Percentiles rank a stretch among this genome's conserved stretches.
phyloP scores from a whole-genome alignment of 53 echinoderm and acorn worm species.

The Paracentrotus lividus region DNA sequence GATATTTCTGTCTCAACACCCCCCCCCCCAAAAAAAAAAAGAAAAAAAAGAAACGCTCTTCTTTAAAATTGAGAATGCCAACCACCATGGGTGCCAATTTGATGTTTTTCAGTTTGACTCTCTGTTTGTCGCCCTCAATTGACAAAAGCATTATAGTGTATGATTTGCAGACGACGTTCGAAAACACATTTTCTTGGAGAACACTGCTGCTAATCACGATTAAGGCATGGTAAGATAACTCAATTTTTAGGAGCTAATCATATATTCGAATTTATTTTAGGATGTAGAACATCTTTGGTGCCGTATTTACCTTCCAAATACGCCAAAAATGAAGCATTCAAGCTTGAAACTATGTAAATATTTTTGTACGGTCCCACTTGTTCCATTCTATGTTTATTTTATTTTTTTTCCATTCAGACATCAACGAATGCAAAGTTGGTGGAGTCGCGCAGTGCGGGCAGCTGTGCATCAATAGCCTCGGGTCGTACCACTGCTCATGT shows the following conservation, averaged over 20 bases:
- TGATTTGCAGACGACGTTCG: slow-evolving; percentile 6
- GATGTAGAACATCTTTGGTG: background rate
- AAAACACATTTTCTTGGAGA: background rate
- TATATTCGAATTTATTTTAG: background rate
- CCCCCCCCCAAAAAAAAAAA: too few species aligned
- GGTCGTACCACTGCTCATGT: slow-evolving; percentile 91
- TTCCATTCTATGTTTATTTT: background rate
- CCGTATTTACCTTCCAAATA: background rate
- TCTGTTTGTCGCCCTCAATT: slow-evolving; percentile 20
- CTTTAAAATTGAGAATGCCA: too few species aligned
- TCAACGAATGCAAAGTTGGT: slow-evolving; percentile 52
- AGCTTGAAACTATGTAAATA: background rate
- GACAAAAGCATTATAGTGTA: background rate
- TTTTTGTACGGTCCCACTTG: slow-evolving; percentile 1
- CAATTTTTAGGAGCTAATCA: background rate
- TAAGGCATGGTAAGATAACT: background rate
- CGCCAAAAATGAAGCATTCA: background rate
- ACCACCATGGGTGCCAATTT: background rate
- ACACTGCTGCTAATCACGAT: background rate
- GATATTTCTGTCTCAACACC: too few species aligned
- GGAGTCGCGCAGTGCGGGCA: slow-evolving; percentile 81
- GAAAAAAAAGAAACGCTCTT: too few species aligned
- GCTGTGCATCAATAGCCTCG: slow-evolving; percentile 92
- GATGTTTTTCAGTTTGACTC: background rate
- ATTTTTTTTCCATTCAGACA: background rate